Base-by-base conservation (phyloP, 1,140 invertebrate species). In the Oppia nitens region DNA sequence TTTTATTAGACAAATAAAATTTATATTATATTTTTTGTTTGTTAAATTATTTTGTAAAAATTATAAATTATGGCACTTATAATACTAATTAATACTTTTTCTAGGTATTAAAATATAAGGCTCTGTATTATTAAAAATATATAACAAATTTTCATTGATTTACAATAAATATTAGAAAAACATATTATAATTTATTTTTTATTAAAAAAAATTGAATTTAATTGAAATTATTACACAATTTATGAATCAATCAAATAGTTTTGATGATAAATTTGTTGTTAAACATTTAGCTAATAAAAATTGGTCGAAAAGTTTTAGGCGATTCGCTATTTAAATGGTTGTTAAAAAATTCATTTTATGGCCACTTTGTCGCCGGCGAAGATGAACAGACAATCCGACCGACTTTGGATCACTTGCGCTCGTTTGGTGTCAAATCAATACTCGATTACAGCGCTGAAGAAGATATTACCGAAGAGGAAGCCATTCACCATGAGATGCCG, bases 401-500 rank as follows among this genome's bases (percentile, higher is more conserved):
- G 12, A 80, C 81, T 48, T 68, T 77, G 28, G 66, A 69, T 17
- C 67, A 87, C 68, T 77, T 97, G 64, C 78, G 83, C 29, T 84
- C 85, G 48, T 98, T 96, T 74, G 95, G 95, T 21, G 94, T 98
- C 3, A 98, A 98, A 73, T 88, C 93, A 1, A 97, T 98, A 70
- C 80, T 98, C 27, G 94, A 98, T 73, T 98, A 98, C 75, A 95
- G 91, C 57, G 94, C 94, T 9, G 95, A 99, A 73, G 89, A 96
- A 69, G 95, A 99, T 71, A 76, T 98, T 63, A 81, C 82, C n/a
- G 80, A 87, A 66, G 85, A 90, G 65, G 81, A 88, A 68, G 88
- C 91, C 1, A 83, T 85, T 69, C 82, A 88, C 69, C 79, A 84
- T 62, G 91, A 95, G 82, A 81, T 93, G 71, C 81, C 84, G 90